Evolutionary conservation across 2,888 invertebrate species (phyloP).

Genomic region (Brachylomia viminalis): DNA sequence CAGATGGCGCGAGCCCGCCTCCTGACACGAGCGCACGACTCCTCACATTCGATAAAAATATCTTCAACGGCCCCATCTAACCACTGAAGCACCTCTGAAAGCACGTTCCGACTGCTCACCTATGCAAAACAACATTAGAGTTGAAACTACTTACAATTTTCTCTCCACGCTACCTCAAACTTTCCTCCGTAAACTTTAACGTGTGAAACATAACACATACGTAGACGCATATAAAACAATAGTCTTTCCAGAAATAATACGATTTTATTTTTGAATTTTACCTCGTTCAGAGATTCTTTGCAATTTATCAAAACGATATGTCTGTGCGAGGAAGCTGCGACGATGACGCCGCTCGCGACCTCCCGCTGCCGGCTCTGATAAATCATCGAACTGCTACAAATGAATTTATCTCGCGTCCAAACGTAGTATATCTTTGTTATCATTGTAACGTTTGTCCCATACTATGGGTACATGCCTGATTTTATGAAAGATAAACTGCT

Average conservation of each 20-base stretch:
- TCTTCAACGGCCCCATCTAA: slow-evolving; percentile 67
- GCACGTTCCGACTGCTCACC: slow-evolving; percentile 61
- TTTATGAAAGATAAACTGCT: slow-evolving; percentile 35
- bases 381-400: slow-evolving; percentile 82
- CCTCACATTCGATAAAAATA: slow-evolving; percentile 79
- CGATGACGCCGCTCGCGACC: slow-evolving; percentile 81
- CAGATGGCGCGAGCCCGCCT: slow-evolving; percentile 83
- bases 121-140: slow-evolving; percentile 74
- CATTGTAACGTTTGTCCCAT: slow-evolving; percentile 48
- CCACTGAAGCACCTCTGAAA: slow-evolving; percentile 56
- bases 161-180: slow-evolving; percentile 61
- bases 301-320: slow-evolving; percentile 86
- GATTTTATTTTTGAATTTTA: slow-evolving; percentile 77
- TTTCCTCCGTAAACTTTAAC: slow-evolving; percentile 69
- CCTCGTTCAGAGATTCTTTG: slow-evolving; percentile 80
- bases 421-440: slow-evolving; percentile 75
- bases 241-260: slow-evolving; percentile 60
- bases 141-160: slow-evolving; percentile 62
- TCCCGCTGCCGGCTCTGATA: slow-evolving; percentile 77
- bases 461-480: slow-evolving; percentile 12
- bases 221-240: slow-evolving; percentile 59
- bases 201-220: slow-evolving; percentile 51
- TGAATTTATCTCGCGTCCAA: slow-evolving; percentile 82
- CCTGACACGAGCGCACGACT: slow-evolving; percentile 69
- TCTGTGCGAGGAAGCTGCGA: slow-evolving; percentile 76